These are phyloP conservation scores for Drosophila malerkotliana DNA, from an alignment of 1,140 invertebrate species.

Conservation along the genomic window DNA sequence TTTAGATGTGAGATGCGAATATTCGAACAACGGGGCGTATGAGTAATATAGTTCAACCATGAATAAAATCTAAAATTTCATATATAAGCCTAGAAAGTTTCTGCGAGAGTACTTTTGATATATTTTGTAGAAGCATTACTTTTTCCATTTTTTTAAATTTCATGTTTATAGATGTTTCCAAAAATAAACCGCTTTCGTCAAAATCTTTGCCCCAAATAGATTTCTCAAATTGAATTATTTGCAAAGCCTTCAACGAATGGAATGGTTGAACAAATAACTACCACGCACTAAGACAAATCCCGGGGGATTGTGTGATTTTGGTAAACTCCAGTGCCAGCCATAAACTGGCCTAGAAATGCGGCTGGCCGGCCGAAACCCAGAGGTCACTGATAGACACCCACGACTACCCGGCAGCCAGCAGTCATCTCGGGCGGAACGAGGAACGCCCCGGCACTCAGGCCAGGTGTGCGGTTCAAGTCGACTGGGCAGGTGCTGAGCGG, in stretches of 20 bases:
- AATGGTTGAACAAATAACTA: constrained; percentile 6
- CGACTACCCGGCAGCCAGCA: constrained; percentile 9
- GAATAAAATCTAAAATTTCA: too few species aligned
- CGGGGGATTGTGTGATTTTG: constrained; percentile 64
- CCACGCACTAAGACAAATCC: constrained; percentile 67
- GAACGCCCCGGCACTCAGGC: constrained; percentile 11
- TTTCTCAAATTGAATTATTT: constrained; percentile 7
- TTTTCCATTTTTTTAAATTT: neutral
- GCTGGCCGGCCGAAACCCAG: constrained; percentile 11
- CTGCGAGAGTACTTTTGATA: too few species aligned
- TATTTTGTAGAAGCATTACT: neutral
- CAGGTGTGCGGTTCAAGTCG: constrained; percentile 58
- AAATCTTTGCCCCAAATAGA: neutral
- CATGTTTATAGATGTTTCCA: neutral
- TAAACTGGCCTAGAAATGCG: constrained; percentile 61
- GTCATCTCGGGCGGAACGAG: constrained; percentile 23
- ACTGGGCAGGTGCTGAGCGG: constrained; percentile 25
- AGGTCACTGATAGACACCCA: constrained; percentile 14
- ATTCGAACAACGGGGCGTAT: neutral
- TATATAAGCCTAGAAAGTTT: neutral
- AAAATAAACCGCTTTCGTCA: neutral
- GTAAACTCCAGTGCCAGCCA: constrained; percentile 63
- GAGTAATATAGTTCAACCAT: neutral
- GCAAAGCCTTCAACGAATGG: neutral
- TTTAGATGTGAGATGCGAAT: too few species aligned